Evolutionary conservation across 1,140 invertebrate genomes (phyloP), one percentile per base, ranked within the genome.

Genomic region (Chelonus insularis): DNA sequence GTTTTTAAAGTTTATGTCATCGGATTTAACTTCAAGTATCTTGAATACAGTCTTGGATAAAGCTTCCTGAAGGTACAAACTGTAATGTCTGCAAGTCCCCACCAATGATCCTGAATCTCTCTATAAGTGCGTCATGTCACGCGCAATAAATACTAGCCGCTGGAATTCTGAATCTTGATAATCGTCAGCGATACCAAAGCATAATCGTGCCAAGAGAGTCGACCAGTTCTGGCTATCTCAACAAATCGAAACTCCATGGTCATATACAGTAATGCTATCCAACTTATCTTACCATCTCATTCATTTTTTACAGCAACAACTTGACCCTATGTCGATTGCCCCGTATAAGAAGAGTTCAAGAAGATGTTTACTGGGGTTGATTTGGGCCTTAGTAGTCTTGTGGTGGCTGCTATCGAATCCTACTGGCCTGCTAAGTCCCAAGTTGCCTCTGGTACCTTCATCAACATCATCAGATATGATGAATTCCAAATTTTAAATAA

Each of bases 371-470:
- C 68, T 67, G 50, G 48, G 55, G 71, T 72, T 74, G 71, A 72
- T 74, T 76, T 78, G 78, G 78, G 78, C 77, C 79, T 81, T 80
- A 81, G 79, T 76, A 78, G 78, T 76, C 78, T 75, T 76, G 79
- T 80, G 79, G 79, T 76, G 65, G 75, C 72, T 79, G 66, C 36
- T 60, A 64, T 68, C 48, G 63, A 79, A 78, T 81, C 75, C 79
- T 81, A 81, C 79, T 81, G 79, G 79, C 79, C 79, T 81, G 78
- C 79, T 81, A 81, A 81, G 79, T 81, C 79, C 79, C 79, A 81
- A 81, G 79, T 78, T 74, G 69, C 70, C 67, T 72, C 59, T 64
- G 64, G 69, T 65, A 21, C 55, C 25, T 41, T 59, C 73, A 47
- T 56, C 65, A 56, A 50, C 55, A 45, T n/a, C 23, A 4, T 21